Conservation (phyloP, 2,797 vertebrate species). For the Podargus strigoides region DNA sequence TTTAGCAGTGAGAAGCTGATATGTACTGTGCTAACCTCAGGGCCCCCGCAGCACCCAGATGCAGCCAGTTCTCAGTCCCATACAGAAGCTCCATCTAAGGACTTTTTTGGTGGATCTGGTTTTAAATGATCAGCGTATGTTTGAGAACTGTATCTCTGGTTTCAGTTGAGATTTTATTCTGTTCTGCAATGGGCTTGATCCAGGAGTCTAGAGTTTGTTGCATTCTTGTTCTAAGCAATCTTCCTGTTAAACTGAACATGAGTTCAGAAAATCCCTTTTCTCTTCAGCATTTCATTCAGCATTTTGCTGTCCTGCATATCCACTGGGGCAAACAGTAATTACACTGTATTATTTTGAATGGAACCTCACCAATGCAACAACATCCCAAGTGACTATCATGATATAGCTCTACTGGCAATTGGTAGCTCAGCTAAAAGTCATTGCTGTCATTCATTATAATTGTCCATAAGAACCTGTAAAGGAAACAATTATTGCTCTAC, state of each 20-base stretch:
- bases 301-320: background rate
- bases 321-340: background rate
- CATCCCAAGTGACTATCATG: background rate
- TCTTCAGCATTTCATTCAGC: background rate
- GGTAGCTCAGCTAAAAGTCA: background rate
- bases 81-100: fast-evolving
- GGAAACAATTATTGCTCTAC: background rate
- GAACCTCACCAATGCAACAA: background rate
- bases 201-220: background rate
- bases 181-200: background rate
- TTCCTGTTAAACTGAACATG: background rate
- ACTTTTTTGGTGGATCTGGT: background rate
- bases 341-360: background rate
- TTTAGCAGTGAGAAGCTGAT: background rate
- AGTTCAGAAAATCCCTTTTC: background rate
- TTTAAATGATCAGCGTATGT: background rate
- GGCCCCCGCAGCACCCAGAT: background rate
- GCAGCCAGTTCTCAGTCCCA: background rate
- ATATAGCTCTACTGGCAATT: background rate
- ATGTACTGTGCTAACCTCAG: background rate
- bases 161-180: background rate
- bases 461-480: background rate
- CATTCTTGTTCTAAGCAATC: background rate
- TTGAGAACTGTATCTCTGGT: background rate
- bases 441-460: background rate